Conservation (phyloP, 2,797 vertebrate genomes). For the Myiothlypis coronata region DNA sequence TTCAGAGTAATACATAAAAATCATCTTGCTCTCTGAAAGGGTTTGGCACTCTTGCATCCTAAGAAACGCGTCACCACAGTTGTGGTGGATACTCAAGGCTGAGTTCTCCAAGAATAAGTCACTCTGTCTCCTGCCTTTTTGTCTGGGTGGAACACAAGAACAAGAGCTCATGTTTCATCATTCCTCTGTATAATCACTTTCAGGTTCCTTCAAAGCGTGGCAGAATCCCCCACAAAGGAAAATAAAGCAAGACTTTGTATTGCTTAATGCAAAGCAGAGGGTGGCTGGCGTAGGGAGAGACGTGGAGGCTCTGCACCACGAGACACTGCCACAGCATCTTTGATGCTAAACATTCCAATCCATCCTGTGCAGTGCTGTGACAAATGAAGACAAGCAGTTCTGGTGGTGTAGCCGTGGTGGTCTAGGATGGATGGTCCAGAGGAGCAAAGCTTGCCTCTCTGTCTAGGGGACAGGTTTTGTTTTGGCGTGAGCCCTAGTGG, state of each 20-base stretch:
- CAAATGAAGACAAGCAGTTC: not conserved
- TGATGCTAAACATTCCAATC: not conserved
- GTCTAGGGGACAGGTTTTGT: not conserved
- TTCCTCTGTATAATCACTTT: not conserved
- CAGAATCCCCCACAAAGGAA: not conserved
- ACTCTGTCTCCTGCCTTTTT: not conserved
- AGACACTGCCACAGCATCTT: not conserved
- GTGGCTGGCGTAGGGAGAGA: not conserved
- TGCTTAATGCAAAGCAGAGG: not conserved
- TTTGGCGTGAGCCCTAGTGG: not conserved
- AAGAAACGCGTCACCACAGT: not conserved
- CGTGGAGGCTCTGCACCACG: fast-evolving
- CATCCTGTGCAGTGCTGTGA: not conserved
- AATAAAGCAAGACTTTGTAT: not conserved
- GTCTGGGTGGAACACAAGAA: not conserved
- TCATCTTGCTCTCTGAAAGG: not conserved
- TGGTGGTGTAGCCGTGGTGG: not conserved
- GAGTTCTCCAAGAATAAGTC: not conserved
- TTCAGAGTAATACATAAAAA: not conserved
- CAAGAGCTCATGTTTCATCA: not conserved
- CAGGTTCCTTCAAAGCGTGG: not conserved
- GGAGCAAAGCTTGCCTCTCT: not conserved
- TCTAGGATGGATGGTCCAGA: not conserved
- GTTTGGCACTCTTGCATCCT: not conserved
- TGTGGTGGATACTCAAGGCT: not conserved